Percentiles rank a stretch among this genome's conserved stretches.
These are phyloP conservation scores for Oophaga sylvatica DNA, from an alignment of 2,797 vertebrate species.

Conservation along the genomic window DNA sequence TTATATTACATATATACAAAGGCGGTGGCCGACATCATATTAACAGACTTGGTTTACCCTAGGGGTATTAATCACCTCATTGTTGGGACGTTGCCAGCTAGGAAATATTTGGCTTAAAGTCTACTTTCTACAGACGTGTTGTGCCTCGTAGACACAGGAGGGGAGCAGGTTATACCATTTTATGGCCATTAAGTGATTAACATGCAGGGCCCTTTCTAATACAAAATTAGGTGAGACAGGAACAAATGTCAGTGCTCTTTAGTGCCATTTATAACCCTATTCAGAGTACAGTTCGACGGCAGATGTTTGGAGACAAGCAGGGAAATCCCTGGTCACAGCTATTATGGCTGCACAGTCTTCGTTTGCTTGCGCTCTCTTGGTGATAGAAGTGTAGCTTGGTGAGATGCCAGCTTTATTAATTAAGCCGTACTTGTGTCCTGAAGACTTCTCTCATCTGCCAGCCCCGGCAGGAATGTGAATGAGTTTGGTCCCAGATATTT, in stretches of 20 bases:
- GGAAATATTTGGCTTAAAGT: constrained; percentile 32
- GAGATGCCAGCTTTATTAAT: constrained; percentile 56
- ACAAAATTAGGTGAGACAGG: constrained; percentile 1
- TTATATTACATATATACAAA: constrained; percentile 64
- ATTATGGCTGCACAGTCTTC: constrained; percentile 31
- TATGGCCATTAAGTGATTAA: constrained; percentile 33
- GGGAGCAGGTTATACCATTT: constrained; percentile 34
- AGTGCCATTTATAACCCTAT: constrained; percentile 34
- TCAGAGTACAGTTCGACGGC: constrained; percentile 12
- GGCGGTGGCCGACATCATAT: neutral
- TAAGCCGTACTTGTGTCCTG: constrained; percentile 17
- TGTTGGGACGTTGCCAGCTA: constrained; percentile 34
- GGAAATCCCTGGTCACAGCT: constrained; percentile 17
- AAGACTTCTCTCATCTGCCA: constrained; percentile 54
- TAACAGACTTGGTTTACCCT: constrained; percentile 53
- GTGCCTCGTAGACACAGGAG: constrained; percentile 13
- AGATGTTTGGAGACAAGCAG: constrained; percentile 15
- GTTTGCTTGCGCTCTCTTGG: constrained; percentile 29
- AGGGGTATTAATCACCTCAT: constrained; percentile 33
- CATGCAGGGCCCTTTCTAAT: constrained; percentile 1
- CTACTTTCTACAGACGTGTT: constrained; percentile 6
- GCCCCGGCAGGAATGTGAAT: constrained; percentile 49
- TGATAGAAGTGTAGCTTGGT: constrained; percentile 8
- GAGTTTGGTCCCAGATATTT: constrained; percentile 55
- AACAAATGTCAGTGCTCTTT: constrained; percentile 36